phyloP scores from a whole-genome alignment of 2,113 vertebrate species.

The Bolborhynchus lineola region DNA sequence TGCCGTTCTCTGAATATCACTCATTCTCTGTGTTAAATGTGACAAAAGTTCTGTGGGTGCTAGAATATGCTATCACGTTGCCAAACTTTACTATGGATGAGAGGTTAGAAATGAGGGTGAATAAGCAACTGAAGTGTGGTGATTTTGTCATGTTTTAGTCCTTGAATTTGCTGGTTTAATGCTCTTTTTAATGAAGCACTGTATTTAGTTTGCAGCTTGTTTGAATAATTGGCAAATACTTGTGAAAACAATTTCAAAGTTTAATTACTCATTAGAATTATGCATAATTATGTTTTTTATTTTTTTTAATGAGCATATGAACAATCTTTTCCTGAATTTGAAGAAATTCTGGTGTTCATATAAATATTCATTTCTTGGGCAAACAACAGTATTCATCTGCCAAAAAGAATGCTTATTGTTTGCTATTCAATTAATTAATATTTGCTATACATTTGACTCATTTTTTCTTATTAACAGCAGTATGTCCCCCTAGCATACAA shows the following conservation, averaged over 20 bases:
- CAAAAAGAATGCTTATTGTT: conserved; percentile 19
- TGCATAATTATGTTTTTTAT: background rate
- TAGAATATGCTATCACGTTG: background rate
- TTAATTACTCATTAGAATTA: conserved; percentile 40
- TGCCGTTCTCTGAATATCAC: background rate
- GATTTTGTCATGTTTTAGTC: background rate
- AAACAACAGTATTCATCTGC: conserved; percentile 12
- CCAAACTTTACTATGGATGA: background rate
- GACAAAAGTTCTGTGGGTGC: background rate
- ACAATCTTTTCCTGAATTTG: background rate
- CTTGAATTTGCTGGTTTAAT: background rate
- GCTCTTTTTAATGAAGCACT: background rate
- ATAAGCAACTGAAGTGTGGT: background rate
- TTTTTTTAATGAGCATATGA: background rate
- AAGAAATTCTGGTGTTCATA: background rate
- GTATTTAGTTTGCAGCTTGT: background rate
- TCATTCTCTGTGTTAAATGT: background rate
- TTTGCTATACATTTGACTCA: conserved; percentile 20
- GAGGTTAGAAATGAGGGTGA: background rate
- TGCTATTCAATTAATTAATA: conserved; percentile 34
- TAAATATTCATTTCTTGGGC: conserved; percentile 2
- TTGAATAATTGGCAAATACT: conserved; percentile 31
- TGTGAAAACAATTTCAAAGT: conserved; percentile 50
- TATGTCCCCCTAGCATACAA: background rate
- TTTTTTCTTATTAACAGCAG: conserved; percentile 5